Conservation (phyloP, 2,797 vertebrate species). For the Gallirallus australis region DNA sequence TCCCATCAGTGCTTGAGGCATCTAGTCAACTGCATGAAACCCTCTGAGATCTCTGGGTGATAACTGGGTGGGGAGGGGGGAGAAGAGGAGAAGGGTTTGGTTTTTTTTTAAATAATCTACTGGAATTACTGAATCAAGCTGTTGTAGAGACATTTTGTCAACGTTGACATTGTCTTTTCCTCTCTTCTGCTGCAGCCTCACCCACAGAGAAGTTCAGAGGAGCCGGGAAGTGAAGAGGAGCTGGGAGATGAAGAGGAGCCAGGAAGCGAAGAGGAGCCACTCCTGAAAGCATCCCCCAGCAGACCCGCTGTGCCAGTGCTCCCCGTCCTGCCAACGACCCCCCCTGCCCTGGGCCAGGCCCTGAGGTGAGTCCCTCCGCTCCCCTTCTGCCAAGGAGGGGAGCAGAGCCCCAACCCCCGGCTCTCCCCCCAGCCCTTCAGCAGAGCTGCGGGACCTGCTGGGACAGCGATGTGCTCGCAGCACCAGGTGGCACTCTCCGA, state of each 20-base stretch:
- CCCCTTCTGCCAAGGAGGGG: not conserved
- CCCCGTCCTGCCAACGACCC: not conserved
- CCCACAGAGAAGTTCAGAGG: not conserved
- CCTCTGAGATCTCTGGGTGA: not conserved
- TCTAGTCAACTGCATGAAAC: fast-evolving
- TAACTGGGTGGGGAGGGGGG: not conserved
- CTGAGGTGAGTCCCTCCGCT: not conserved
- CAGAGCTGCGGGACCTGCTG: not conserved
- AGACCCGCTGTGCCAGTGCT: not conserved
- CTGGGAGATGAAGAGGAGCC: not conserved
- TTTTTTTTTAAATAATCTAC: not conserved
- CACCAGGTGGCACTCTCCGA: slow-evolving; percentile 70
- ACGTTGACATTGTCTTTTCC: not conserved
- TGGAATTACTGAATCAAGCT: not conserved
- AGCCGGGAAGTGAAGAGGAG: not conserved
- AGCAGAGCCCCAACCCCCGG: not conserved
- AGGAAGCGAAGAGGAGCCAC: not conserved
- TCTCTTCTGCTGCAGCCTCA: not conserved
- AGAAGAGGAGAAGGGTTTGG: not conserved
- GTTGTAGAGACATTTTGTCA: not conserved
- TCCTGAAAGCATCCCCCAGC: not conserved
- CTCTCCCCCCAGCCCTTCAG: not conserved
- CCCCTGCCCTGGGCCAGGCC: fast-evolving
- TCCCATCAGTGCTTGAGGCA: not conserved
- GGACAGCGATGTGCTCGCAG: not conserved